phyloP scores from a whole-genome alignment of 2,888 invertebrate species.

The Micropterix aruncella region DNA sequence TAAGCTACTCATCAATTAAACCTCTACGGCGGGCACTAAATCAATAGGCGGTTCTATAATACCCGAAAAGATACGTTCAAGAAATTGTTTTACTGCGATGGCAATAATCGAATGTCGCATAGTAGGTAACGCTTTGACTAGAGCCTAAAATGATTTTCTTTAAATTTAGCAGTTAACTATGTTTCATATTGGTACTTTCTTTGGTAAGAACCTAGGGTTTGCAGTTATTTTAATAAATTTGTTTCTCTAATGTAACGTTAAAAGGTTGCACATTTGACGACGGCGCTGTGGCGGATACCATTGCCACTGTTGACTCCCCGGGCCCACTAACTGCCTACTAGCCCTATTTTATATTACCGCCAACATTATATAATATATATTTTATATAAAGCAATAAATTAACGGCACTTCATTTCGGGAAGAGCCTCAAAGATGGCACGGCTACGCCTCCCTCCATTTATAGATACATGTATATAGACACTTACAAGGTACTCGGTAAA shows the following conservation, averaged over 20 bases:
- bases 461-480: conserved; percentile 23
- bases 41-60: too few relatives aligned
- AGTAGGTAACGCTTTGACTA: too few relatives aligned
- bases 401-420: conserved; percentile 6
- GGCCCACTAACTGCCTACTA: neutral
- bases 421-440: conserved; percentile 4
- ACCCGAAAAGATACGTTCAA: too few relatives aligned
- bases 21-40: neutral
- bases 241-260: neutral
- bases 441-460: neutral
- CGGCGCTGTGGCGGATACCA: neutral
- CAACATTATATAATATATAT: too few relatives aligned
- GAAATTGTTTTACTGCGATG: too few relatives aligned
- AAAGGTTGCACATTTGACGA: neutral
- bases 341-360: neutral
- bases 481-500: conserved; percentile 25
- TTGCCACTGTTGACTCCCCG: neutral
- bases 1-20: too few relatives aligned
- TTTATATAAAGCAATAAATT: conserved; percentile 1
- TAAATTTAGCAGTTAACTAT: too few relatives aligned
- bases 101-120: too few relatives aligned
- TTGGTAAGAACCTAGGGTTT: too few relatives aligned
- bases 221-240: neutral
- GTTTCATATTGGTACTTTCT: neutral
- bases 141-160: too few relatives aligned